These are phyloP conservation scores for Centrocercus urophasianus DNA, from an alignment of 2,113 vertebrate genomes.

Conservation along the genomic window DNA sequence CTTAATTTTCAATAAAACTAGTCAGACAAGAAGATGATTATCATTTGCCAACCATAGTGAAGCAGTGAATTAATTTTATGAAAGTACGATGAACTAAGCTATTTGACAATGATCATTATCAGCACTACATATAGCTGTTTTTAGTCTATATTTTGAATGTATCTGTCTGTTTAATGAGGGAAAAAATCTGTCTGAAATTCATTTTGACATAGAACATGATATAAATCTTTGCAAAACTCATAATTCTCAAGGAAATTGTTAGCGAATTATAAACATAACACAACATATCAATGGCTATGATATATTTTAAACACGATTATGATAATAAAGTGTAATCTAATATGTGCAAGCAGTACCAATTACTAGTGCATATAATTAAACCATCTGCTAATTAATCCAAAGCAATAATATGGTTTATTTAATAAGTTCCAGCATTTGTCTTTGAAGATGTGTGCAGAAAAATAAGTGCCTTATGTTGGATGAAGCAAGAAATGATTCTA, in stretches of 20 bases:
- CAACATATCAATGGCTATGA: conserved; percentile 57
- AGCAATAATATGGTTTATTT: conserved; percentile 53
- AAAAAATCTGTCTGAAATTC: conserved; percentile 5
- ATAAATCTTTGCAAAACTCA: conserved; percentile 30
- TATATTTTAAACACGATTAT: conserved; percentile 69
- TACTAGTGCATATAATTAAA: conserved; percentile 67
- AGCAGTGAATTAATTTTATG: conserved; percentile 40
- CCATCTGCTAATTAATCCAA: conserved; percentile 66
- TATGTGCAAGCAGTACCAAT: conserved; percentile 63
- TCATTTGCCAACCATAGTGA: conserved; percentile 31
- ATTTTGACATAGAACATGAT: not conserved
- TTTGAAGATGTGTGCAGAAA: conserved; percentile 50
- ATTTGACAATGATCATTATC: not conserved
- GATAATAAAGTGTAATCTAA: conserved; percentile 58
- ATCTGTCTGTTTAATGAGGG: not conserved
- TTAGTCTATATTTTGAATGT: conserved; percentile 19
- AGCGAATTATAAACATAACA: conserved; percentile 46
- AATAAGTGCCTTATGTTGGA: conserved; percentile 26
- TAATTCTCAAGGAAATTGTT: conserved; percentile 58
- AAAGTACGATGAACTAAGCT: not conserved
- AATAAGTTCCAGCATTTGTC: conserved; percentile 53
- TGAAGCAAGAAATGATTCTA: conserved; percentile 34
- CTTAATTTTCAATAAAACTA: conserved; percentile 41
- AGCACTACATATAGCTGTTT: not conserved
- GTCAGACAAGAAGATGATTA: conserved; percentile 29